A percentile compares a stretch with the other conserved stretches of the same genome.
phyloP scores from a whole-genome alignment of 1,140 invertebrate species.

The Aphidius ervi region DNA sequence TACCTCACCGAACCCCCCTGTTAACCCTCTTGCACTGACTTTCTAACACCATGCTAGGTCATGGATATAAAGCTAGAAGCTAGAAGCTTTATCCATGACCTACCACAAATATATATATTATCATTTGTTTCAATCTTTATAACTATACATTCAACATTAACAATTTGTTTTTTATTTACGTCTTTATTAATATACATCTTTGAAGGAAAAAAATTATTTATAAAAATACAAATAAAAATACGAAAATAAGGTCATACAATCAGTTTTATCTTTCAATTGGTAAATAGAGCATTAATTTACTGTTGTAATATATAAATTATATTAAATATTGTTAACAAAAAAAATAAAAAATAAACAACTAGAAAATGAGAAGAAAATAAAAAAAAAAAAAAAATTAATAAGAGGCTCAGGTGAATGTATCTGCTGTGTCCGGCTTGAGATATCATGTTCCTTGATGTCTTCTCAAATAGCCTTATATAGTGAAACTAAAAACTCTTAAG shows the following conservation, averaged over 20 bases:
- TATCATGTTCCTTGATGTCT: slow-evolving; percentile 48
- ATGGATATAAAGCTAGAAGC: no score
- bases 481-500: slow-evolving; percentile 50
- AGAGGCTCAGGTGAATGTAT: slow-evolving; percentile 50
- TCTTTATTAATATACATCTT: not conserved
- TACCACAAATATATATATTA: slow-evolving; percentile 17
- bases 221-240: no score
- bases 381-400: slow-evolving; percentile 22
- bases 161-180: no score
- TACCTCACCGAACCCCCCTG: not conserved
- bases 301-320: not conserved
- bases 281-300: no score
- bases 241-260: not conserved
- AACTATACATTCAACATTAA: no score
- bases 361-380: no score
- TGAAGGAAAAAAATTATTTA: not conserved
- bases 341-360: not conserved
- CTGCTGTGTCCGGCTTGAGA: slow-evolving; percentile 48
- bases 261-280: not conserved
- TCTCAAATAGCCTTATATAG: slow-evolving; percentile 44
- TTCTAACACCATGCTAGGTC: not conserved
- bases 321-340: not conserved
- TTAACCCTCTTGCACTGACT: slow-evolving; percentile 1
- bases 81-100: slow-evolving; percentile 18
- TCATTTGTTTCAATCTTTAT: no score